Base-by-base conservation (phyloP, 2,797 vertebrate genomes). In the Acanthopagrus latus region DNA sequence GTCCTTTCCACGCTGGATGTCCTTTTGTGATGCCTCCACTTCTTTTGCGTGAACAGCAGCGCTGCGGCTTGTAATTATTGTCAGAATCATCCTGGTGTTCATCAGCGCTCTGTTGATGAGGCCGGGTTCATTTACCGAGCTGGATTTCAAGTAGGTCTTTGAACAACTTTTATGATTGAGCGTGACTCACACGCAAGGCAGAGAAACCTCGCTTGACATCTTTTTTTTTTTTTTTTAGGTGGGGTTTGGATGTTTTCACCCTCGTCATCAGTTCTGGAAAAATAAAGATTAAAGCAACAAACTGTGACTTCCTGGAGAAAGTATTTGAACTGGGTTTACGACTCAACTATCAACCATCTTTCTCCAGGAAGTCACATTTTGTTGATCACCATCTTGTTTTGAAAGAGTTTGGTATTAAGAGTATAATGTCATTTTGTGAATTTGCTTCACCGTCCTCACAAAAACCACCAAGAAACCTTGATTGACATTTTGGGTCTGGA, bases 11-110 rank as follows among this genome's bases (percentile, higher is more conserved):
- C 43, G 16, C 67, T 33, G 48, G 27, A 48, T 46, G 67, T 54
- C 59, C 41, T 48, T 80, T 70, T 46, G 64, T 57, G 68, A 60
- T 59, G 62, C 23, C 44, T 77, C 59, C 59, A 55, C 60, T 18
- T 47, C n/a, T n/a, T n/a, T 64, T 74, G 65, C 66, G 3, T 65
- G 43, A 71, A 77, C 64, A 54, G 27, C 4, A 54, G 27, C 3
- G 23, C 7, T 0, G 5, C 4, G 11, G 3, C 5, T 27, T 5
- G 20, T 18, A 25, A 65, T 50, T 14, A n/a, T 47, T 41, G 48
- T 59, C 47, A 56, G 18, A 38, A 18, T 76, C 50, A 38, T 33
- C 62, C 17, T 48, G 2, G 0, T 38, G 16, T 52, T 82, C 71
- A 52, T 47, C 69, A 18, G 59, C 5, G 11, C 38, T 17, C 52